Conservation (phyloP, 2,113 vertebrate genomes). For the Grantiella picta region DNA sequence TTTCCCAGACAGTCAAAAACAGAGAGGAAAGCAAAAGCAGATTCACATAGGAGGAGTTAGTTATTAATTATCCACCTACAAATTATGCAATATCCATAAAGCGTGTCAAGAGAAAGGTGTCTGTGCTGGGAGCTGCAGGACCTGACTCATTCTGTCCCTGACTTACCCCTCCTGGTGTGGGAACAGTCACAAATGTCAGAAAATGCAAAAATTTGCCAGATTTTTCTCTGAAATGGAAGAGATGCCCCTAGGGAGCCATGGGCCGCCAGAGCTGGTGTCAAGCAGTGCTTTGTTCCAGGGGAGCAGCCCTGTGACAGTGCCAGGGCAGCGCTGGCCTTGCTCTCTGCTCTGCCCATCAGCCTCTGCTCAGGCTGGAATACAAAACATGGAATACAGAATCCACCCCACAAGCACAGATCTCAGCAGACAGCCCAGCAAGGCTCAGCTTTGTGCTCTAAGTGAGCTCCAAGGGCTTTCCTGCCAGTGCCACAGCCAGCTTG, state of each 20-base stretch:
- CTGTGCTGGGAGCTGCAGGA: not conserved
- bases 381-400: not conserved
- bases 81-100: not conserved
- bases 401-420: not conserved
- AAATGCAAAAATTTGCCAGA: not conserved
- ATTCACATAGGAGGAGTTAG: not conserved
- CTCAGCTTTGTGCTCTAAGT: not conserved
- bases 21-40: not conserved
- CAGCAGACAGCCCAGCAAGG: not conserved
- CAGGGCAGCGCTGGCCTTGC: not conserved
- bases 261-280: not conserved
- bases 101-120: not conserved
- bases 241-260: not conserved
- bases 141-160: rapidly evolving
- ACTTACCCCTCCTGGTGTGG: not conserved
- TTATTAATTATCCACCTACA: not conserved
- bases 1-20: not conserved
- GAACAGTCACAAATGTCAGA: not conserved
- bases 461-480: not conserved
- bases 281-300: not conserved
- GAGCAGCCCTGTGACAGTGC: not conserved
- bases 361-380: not conserved
- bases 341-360: not conserved
- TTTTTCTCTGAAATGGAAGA: not conserved
- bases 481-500: not conserved